Evolutionary conservation across 2,113 vertebrate genomes (phyloP), one percentile per base, ranked within the genome.

Genomic region (Hemiprocne comata): DNA sequence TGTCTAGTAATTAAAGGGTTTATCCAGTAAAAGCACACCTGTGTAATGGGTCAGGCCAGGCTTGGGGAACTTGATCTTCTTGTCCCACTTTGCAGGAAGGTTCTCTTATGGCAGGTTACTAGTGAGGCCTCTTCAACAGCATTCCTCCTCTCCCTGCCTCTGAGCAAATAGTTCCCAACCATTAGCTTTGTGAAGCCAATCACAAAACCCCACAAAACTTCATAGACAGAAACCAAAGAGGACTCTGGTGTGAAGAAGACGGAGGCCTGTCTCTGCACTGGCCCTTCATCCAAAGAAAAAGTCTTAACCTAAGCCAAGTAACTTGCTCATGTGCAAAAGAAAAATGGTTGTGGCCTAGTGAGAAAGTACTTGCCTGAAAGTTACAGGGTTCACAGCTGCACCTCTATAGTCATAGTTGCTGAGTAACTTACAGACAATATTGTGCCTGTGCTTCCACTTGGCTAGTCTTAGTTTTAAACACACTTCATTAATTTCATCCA

Each of bases 1-100:
- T 25, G 19, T 7, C 33, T 19, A 42, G 15, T n/a, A 85, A 81
- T 57, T 23, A 81, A 55, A 70, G 15, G 6, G 7, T 34, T 74
- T 57, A 53, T 23, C 36, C 26, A 65, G 55, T 51, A 55, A 70
- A 10, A 55, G 26, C 23, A 87, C 54, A 48, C 23, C 24, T 17
- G 15, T 29, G 10, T 10, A 82, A 24, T 17, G 16, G 9, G 10
- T 46, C 38, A 40, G 1, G 3, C 14, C 58, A 73, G 58, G 38
- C n/a, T 40, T 40, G 29, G 16, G 40, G 34, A 54, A 80, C 64
- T 1, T 29, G 17, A 57, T 21, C 5, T 11, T 78, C 15, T 38
- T 1, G 0, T 62, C 16, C 4, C 29, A 33, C 13, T 26, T 38
- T 16, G 16, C 0, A 0, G 50, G 25, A 87, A 81, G 25, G 40